phyloP scores from a whole-genome alignment of 2,888 invertebrate species.

The Limnephilus rhombicus region DNA sequence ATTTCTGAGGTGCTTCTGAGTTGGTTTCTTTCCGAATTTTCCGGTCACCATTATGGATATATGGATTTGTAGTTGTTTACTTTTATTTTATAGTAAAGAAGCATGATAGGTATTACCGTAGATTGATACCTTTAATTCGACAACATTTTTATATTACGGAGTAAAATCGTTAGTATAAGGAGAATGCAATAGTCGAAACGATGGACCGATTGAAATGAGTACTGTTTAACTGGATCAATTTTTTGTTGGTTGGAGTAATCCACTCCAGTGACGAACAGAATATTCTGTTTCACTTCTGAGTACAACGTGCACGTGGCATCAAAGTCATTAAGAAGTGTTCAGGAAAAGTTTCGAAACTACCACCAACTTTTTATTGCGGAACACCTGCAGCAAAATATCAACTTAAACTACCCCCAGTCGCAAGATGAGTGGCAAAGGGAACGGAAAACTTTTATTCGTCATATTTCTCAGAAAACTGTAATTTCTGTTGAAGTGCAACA shows the following conservation, averaged over 20 bases:
- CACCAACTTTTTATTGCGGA: background rate
- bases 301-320: background rate
- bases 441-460: background rate
- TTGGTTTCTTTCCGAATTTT: too few relatives aligned
- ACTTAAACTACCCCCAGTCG: background rate
- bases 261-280: background rate
- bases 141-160: too few relatives aligned
- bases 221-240: background rate
- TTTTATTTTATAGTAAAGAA: too few relatives aligned
- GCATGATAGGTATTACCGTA: too few relatives aligned
- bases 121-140: too few relatives aligned
- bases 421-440: background rate
- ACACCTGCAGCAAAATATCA: background rate
- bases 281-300: background rate
- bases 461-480: background rate
- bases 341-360: background rate
- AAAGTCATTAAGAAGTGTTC: background rate
- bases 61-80: too few relatives aligned
- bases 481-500: background rate
- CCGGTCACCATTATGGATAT: too few relatives aligned
- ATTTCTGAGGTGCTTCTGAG: too few relatives aligned
- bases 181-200: too few relatives aligned
- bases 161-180: too few relatives aligned
- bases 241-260: background rate
- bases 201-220: too few relatives aligned